Percentiles rank a stretch among this genome's conserved stretches.
Evolutionary conservation across 2,888 invertebrate species (phyloP).

Genomic region (Flabesymbios commensalis): DNA sequence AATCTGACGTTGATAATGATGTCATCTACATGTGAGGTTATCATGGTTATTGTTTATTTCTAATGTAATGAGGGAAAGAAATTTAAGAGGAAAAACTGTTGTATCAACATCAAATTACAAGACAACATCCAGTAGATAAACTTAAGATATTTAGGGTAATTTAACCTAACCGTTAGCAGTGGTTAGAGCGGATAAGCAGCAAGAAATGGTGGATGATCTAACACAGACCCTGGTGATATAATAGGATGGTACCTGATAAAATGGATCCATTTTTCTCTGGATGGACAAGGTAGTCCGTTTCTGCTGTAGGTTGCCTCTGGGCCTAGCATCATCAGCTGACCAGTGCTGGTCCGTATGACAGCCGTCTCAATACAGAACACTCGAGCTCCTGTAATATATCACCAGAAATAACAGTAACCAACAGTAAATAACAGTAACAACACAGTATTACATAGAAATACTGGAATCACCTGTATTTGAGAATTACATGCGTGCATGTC

Average conservation of each 20-base stretch:
- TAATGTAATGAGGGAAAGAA: too few species aligned
- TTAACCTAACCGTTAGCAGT: too few species aligned
- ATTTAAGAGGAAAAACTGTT: too few species aligned
- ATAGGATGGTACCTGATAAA: constrained; percentile 27
- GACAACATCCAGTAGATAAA: too few species aligned
- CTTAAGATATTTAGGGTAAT: too few species aligned
- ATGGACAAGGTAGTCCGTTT: constrained; percentile 15
- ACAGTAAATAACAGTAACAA: background rate
- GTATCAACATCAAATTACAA: too few species aligned
- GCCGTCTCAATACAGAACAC: constrained; percentile 33
- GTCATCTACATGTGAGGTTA: too few species aligned
- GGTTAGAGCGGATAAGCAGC: background rate
- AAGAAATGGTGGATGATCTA: background rate
- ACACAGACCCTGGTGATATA: background rate
- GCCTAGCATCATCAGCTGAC: constrained; percentile 23
- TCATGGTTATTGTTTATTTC: too few species aligned
- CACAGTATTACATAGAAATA: too few species aligned
- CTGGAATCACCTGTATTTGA: too few species aligned
- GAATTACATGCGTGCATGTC: too few species aligned
- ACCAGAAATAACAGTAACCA: background rate
- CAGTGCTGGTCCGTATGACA: constrained; percentile 18
- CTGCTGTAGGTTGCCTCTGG: constrained; percentile 32
- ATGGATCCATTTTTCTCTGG: constrained; percentile 29
- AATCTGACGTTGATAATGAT: too few species aligned
- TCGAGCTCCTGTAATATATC: constrained; percentile 22